Evolutionary conservation across 1,140 invertebrate genomes (phyloP).

Genomic region (Pogonomyrmex barbatus): DNA sequence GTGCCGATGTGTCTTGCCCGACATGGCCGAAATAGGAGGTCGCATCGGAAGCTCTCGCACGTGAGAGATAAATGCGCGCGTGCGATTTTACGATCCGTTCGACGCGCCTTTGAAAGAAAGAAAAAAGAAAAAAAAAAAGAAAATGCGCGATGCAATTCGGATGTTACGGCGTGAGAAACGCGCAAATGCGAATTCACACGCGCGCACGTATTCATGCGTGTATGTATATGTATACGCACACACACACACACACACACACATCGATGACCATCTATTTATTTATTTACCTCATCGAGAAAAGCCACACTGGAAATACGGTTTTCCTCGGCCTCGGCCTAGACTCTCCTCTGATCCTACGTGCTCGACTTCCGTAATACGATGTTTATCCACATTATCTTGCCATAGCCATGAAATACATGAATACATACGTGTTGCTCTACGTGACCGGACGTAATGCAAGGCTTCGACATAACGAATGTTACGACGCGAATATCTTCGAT

Average conservation of each 20-base stretch:
- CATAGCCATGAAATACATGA: constrained; percentile 11
- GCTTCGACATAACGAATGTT: neutral
- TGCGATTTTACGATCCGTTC: constrained; percentile 59
- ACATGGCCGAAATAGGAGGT: constrained; percentile 19
- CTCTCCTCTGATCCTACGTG: constrained; percentile 77
- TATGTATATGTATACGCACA: neutral
- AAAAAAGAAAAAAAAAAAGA: neutral
- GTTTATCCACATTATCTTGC: constrained; percentile 18
- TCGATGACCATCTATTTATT: constrained; percentile 75
- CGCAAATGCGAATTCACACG: constrained; percentile 21
- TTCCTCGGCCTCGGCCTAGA: constrained; percentile 66
- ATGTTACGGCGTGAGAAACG: neutral
- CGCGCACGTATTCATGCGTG: neutral
- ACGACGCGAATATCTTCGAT: constrained; percentile 25
- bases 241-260: neutral
- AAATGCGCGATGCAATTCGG: neutral
- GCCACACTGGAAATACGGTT: constrained; percentile 73
- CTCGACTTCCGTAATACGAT: constrained; percentile 78
- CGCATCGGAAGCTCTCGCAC: constrained; percentile 30
- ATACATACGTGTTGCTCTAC: constrained; percentile 12
- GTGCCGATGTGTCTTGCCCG: constrained; percentile 40
- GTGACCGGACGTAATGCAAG: neutral
- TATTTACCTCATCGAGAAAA: constrained; percentile 74
- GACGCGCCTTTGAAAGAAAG: neutral
- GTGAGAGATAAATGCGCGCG: constrained; percentile 64